phyloP scores from a whole-genome alignment of 2,888 invertebrate species.

The Amphipyra tragopoginis region DNA sequence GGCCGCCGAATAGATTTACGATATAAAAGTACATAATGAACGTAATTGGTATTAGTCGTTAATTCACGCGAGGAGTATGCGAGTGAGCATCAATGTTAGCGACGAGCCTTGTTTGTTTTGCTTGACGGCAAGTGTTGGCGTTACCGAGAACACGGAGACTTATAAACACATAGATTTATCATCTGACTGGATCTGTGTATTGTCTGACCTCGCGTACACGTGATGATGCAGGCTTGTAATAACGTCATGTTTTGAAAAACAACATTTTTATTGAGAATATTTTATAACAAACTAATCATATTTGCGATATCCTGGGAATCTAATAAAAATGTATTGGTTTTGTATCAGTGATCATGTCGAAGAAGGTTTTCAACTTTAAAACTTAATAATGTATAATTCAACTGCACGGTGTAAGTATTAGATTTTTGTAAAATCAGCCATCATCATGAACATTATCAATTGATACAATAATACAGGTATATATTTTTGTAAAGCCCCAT shows the following conservation, averaged over 20 bases:
- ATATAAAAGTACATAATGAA: conserved; percentile 56
- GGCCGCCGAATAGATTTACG: conserved; percentile 51
- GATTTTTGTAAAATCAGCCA: too few species aligned
- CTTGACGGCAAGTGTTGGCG: conserved; percentile 52
- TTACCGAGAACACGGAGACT: conserved; percentile 54
- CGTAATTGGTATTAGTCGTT: conserved; percentile 60
- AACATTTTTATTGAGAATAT: conserved; percentile 25
- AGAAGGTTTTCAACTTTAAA: too few species aligned
- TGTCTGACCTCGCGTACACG: conserved; percentile 41
- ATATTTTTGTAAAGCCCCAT: too few species aligned
- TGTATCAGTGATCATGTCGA: background rate
- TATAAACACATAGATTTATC: conserved; percentile 57
- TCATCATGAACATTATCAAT: too few species aligned
- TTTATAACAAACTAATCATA: conserved; percentile 11
- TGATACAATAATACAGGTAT: too few species aligned
- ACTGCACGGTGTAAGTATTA: too few species aligned
- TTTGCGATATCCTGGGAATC: conserved; percentile 12
- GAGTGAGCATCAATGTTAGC: conserved; percentile 20
- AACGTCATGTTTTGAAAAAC: conserved; percentile 29
- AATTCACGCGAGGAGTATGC: conserved; percentile 53
- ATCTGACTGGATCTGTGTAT: conserved; percentile 39
- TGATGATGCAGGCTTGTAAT: conserved; percentile 15
- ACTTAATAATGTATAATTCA: too few species aligned
- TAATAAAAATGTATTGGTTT: background rate
- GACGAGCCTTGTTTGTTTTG: conserved; percentile 53